Conservation (phyloP, 2,888 invertebrate species). For the Thereva unica region DNA sequence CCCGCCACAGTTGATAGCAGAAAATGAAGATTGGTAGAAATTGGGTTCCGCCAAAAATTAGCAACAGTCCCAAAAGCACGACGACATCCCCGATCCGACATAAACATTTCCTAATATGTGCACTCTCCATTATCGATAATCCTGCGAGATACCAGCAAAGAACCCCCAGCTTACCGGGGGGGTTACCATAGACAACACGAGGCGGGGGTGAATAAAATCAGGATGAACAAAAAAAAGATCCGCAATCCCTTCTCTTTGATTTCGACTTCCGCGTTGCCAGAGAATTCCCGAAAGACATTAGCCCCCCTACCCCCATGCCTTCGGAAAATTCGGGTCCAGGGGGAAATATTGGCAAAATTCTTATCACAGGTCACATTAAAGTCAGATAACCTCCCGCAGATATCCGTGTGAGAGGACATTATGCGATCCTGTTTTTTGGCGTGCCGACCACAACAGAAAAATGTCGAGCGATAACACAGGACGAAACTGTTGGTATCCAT, state of each 20-base stretch:
- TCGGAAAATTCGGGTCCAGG: too few species aligned
- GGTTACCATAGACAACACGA: too few species aligned
- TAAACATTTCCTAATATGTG: neutral
- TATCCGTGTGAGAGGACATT: conserved; percentile 34
- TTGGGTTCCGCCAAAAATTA: conserved; percentile 6
- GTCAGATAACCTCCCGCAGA: conserved; percentile 30
- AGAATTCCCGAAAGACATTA: conserved; percentile 13
- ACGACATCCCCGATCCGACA: too few species aligned
- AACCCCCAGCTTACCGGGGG: neutral
- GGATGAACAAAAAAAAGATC: neutral
- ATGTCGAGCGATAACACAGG: too few species aligned
- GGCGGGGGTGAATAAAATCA: too few species aligned
- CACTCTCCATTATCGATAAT: conserved; percentile 22
- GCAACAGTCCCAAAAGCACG: neutral
- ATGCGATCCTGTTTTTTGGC: conserved; percentile 15
- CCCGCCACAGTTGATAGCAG: too few species aligned
- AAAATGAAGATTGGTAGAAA: too few species aligned
- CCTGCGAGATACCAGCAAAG: conserved; percentile 16
- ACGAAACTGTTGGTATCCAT: conserved; percentile 2
- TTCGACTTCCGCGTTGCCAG: conserved; percentile 16
- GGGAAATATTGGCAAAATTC: conserved; percentile 35
- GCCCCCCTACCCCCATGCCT: neutral
- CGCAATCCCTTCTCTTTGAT: conserved; percentile 11
- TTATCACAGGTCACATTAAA: conserved; percentile 37
- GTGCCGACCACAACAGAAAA: neutral